Conservation (phyloP, 1,140 invertebrate species). For the Cydia amplana region DNA sequence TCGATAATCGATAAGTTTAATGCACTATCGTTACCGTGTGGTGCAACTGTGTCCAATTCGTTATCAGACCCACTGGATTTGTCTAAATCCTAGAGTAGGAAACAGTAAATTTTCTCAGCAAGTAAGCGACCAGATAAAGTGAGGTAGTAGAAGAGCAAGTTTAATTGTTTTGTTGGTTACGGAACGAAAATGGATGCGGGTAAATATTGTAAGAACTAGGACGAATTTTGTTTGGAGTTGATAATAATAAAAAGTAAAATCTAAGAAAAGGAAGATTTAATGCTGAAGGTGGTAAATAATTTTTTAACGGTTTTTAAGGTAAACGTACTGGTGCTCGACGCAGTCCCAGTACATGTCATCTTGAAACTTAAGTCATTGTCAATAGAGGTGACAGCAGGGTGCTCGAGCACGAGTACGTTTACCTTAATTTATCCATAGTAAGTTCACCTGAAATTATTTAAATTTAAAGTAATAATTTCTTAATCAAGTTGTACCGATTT, state of each 20-base stretch:
- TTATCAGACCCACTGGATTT: constrained; percentile 52
- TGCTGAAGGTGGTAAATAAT: background rate
- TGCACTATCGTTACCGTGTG: constrained; percentile 38
- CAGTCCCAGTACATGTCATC: too few relatives aligned
- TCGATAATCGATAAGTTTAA: constrained; percentile 39
- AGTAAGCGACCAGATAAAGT: constrained; percentile 19
- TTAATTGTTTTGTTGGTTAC: constrained; percentile 23
- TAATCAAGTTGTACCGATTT: too few relatives aligned
- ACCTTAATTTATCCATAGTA: background rate
- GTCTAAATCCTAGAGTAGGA: constrained; percentile 42
- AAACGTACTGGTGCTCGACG: too few relatives aligned
- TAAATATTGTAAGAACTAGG: background rate
- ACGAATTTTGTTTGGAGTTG: background rate
- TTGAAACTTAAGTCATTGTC: too few relatives aligned
- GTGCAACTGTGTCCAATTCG: constrained; percentile 57
- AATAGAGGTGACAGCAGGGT: too few relatives aligned
- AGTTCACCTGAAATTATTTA: background rate
- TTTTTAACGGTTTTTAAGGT: too few relatives aligned
- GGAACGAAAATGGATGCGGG: background rate
- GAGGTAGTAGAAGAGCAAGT: background rate
- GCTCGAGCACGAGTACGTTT: too few relatives aligned
- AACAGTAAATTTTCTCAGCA: constrained; percentile 21
- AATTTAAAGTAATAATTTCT: background rate
- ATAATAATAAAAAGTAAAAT: background rate
- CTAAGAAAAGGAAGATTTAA: background rate